These are phyloP conservation scores for Achroia grisella DNA, from an alignment of 1,140 invertebrate genomes.

Conservation along the genomic window DNA sequence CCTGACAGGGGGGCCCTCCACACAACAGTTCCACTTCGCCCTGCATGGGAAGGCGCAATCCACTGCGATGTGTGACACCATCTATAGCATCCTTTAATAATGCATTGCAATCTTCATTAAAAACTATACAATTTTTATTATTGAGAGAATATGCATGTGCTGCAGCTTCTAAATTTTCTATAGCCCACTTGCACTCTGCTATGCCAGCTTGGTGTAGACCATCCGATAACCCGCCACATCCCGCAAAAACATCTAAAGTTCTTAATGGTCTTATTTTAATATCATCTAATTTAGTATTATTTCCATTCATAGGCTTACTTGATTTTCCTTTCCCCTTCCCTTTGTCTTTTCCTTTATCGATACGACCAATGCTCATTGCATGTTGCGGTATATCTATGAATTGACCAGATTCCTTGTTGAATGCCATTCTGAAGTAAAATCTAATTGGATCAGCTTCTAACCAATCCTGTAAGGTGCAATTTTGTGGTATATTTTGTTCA, in stretches of 20 bases:
- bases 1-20: slow-evolving; percentile 94
- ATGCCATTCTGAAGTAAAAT: slow-evolving; percentile 86
- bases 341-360: slow-evolving; percentile 78
- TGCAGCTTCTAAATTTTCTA: slow-evolving; percentile 86
- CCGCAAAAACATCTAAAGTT: slow-evolving; percentile 91
- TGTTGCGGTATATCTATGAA: slow-evolving; percentile 78
- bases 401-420: slow-evolving; percentile 74
- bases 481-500: slow-evolving; percentile 52
- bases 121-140: slow-evolving; percentile 83
- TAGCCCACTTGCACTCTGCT: slow-evolving; percentile 84
- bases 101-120: slow-evolving; percentile 87
- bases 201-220: slow-evolving; percentile 84
- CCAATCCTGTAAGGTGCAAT: slow-evolving; percentile 76
- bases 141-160: slow-evolving; percentile 88
- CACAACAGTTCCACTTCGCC: slow-evolving; percentile 90
- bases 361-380: slow-evolving; percentile 75
- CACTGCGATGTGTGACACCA: slow-evolving; percentile 59
- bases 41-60: slow-evolving; percentile 81
- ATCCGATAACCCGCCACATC: slow-evolving; percentile 86
- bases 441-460: slow-evolving; percentile 77
- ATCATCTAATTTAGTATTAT: slow-evolving; percentile 31
- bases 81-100: slow-evolving; percentile 80
- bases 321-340: slow-evolving; percentile 83
- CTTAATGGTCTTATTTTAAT: slow-evolving; percentile 72
- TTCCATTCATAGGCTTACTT: slow-evolving; percentile 56